These are phyloP conservation scores for Drosophila persimilis DNA, from an alignment of 1,140 invertebrate genomes.

Conservation along the genomic window DNA sequence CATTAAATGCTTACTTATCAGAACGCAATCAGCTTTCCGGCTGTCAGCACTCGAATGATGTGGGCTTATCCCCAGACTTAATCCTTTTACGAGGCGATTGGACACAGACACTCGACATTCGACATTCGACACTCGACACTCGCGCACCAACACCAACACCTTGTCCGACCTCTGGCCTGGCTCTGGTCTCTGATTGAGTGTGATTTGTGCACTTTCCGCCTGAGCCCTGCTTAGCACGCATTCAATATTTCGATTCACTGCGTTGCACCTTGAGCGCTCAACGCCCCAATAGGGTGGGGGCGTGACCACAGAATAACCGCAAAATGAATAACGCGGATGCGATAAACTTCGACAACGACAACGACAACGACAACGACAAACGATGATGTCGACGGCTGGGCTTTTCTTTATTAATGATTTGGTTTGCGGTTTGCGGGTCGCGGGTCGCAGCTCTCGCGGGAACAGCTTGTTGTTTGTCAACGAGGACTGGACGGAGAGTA, in stretches of 20 bases:
- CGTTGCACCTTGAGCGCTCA: constrained; percentile 5
- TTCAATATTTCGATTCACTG: constrained; percentile 32
- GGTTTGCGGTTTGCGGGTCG: constrained; percentile 36
- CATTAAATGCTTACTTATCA: constrained; percentile 82
- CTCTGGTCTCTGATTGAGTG: too few relatives aligned
- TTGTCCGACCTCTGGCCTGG: not conserved
- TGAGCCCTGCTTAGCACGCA: constrained; percentile 32
- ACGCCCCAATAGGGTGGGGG: not conserved
- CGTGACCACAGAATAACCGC: constrained; percentile 18
- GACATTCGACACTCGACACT: too few relatives aligned
- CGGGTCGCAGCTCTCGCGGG: constrained; percentile 21
- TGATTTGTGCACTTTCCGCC: constrained; percentile 57
- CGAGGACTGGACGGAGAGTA: constrained; percentile 36
- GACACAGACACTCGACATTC: constrained; percentile 23
- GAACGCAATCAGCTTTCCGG: constrained; percentile 75
- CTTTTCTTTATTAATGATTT: constrained; percentile 64
- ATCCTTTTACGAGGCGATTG: constrained; percentile 64
- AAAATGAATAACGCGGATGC: too few relatives aligned
- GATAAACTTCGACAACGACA: not conserved
- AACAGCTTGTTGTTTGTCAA: constrained; percentile 17
- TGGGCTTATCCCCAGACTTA: constrained; percentile 42
- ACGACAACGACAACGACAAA: constrained; percentile 26
- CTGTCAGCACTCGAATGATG: constrained; percentile 28
- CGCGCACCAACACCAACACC: not conserved
- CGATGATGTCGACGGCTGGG: constrained; percentile 44